phyloP scores from a whole-genome alignment of 2,888 invertebrate genomes.

The Ephialtes manifestator region DNA sequence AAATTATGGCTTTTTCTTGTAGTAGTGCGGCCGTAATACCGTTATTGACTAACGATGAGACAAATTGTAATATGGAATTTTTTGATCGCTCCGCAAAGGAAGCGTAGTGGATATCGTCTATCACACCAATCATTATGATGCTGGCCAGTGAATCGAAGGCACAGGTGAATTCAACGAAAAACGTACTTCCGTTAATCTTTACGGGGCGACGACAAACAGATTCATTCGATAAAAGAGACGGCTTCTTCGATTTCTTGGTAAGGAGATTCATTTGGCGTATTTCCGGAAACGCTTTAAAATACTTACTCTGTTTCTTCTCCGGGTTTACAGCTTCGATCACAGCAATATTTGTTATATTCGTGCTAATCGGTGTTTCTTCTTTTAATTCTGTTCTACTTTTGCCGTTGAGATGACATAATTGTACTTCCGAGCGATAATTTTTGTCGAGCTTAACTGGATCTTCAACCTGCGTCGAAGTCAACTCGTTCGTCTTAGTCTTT shows the following conservation, averaged over 20 bases:
- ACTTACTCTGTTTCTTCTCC: neutral
- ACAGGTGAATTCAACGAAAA: constrained; percentile 47
- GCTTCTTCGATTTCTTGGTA: constrained; percentile 11
- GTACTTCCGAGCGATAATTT: neutral
- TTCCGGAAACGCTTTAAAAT: constrained; percentile 24
- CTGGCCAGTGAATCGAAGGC: constrained; percentile 50
- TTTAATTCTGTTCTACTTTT: too few relatives aligned
- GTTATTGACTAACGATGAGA: constrained; percentile 7
- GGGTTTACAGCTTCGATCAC: neutral
- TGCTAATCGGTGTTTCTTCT: too few relatives aligned
- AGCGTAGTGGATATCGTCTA: constrained; percentile 37
- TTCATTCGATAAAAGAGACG: constrained; percentile 16
- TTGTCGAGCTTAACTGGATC: neutral
- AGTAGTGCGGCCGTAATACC: constrained; percentile 28
- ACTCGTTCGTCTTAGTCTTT: neutral
- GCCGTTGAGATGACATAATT: neutral
- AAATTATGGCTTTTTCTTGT: neutral
- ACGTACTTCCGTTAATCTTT: constrained; percentile 3
- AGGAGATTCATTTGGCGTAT: constrained; percentile 33
- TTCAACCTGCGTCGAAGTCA: too few relatives aligned
- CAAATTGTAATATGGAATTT: constrained; percentile 34
- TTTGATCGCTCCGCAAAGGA: constrained; percentile 1
- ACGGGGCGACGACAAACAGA: constrained; percentile 16
- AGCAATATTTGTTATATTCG: neutral
- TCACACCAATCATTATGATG: constrained; percentile 37